Evolutionary conservation across 2,113 vertebrate species (phyloP), one percentile per base, ranked within the genome.

Genomic region (Pygoscelis adeliae): DNA sequence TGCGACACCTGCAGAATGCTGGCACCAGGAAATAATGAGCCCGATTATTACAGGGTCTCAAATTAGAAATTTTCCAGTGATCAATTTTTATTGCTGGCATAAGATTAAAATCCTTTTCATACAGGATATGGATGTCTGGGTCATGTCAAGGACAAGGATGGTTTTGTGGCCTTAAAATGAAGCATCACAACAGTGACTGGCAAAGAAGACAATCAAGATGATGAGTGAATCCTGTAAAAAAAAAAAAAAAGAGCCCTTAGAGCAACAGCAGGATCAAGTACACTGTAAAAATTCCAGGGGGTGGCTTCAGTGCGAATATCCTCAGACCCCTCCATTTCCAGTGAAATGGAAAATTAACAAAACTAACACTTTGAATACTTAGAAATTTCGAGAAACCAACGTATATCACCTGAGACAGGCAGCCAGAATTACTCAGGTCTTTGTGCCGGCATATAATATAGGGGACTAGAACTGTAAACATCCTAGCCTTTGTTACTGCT

Each of bases 31-130:
- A 56, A 78, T 83, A 66, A 86, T 4, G 10, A 91, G 65, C 65
- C 55, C 76, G 40, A 59, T 81, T 70, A 67, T 76, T 87, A 76
- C 6, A 38, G 29, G 55, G 44, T 77, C 67, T 86, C 72, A 66
- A 89, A 77, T 79, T 21, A 63, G 9, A 82, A 66, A 84, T 89
- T 89, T 80, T 73, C 83, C 88, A 58, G 91, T 70, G 87, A 87
- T 63, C 26, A 74, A 10, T 93, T 93, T 97, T 92, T 90, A 96
- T 90, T 89, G 84, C 89, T 91, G 87, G 80, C 55, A 36, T 92
- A 81, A 96, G 93, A 96, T 91, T 89, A 93, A 95, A 95, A 72
- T 87, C 58, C 34, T 89, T 95, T 89, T 92, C 34, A 32, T 81
- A 85, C 22, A 69, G 52, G 67, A 52, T 92, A 25, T 11, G 15